These are phyloP conservation scores for Drosophila antonietae DNA, from an alignment of 2,888 invertebrate genomes.

Conservation along the genomic window DNA sequence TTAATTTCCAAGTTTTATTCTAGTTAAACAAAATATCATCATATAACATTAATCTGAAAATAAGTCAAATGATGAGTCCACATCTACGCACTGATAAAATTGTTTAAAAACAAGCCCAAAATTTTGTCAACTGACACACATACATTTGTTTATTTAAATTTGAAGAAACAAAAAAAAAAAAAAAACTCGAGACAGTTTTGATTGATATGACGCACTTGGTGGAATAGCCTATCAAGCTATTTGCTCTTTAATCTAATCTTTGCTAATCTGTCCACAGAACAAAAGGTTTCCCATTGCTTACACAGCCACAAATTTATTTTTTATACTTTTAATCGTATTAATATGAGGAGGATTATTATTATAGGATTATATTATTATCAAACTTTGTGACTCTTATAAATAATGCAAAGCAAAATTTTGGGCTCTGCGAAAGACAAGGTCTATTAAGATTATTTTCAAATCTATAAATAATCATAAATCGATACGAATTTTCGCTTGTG, in stretches of 20 bases:
- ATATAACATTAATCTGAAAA: slow-evolving; percentile 7
- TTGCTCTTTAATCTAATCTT: slow-evolving; percentile 47
- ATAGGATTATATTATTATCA: too few relatives aligned
- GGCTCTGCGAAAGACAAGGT: slow-evolving; percentile 34
- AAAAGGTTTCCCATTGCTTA: slow-evolving; percentile 13
- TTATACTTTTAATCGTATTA: slow-evolving; percentile 48
- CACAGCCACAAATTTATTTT: not conserved
- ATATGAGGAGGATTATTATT: slow-evolving; percentile 21
- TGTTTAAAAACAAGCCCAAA: slow-evolving; percentile 2
- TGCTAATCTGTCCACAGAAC: slow-evolving; percentile 38
- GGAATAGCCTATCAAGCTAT: slow-evolving; percentile 7
- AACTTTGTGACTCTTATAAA: slow-evolving; percentile 50
- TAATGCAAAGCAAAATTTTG: slow-evolving; percentile 47
- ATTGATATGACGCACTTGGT: slow-evolving; percentile 40
- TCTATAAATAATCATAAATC: slow-evolving; percentile 53
- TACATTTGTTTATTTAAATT: not conserved
- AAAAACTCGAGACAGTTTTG: not conserved
- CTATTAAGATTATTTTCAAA: slow-evolving; percentile 59
- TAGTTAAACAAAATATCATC: not conserved
- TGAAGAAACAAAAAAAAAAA: not conserved
- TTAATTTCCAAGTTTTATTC: not conserved
- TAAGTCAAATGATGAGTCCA: not conserved
- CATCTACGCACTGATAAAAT: slow-evolving; percentile 3
- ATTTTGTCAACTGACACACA: not conserved
- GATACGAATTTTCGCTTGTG: not conserved